A percentile compares a stretch with the other conserved stretches of the same genome.
Conservation (phyloP, 1,140 invertebrate species). For the Chironomus striatipennis region DNA sequence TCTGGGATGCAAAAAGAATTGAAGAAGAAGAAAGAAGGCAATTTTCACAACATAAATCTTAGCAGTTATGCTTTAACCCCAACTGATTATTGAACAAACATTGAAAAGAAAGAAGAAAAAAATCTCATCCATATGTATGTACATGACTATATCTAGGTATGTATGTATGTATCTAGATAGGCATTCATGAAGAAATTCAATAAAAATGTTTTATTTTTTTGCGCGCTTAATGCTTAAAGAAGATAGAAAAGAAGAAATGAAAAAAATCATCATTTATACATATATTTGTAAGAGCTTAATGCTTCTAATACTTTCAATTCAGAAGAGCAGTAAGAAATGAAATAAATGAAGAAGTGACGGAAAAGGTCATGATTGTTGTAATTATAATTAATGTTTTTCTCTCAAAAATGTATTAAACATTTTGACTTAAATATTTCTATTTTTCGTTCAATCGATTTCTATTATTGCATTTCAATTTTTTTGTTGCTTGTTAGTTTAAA, state of each 20-base stretch:
- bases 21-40: background rate
- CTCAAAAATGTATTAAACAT: background rate
- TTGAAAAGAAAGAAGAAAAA: background rate
- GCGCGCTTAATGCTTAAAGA: background rate
- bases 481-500: background rate
- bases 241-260: too few relatives aligned
- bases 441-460: background rate
- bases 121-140: background rate
- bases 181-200: background rate
- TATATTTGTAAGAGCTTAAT: background rate
- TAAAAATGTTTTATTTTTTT: slow-evolving; percentile 11
- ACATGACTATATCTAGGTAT: background rate
- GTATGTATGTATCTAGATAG: background rate
- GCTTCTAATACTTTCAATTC: slow-evolving; percentile 22
- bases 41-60: slow-evolving; percentile 14
- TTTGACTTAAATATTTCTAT: background rate
- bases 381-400: slow-evolving; percentile 22
- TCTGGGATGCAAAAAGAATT: background rate
- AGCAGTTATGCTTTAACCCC: slow-evolving; percentile 11
- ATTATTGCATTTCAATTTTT: background rate
- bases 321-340: background rate
- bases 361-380: slow-evolving; percentile 22
- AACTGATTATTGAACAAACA: slow-evolving; percentile 13
- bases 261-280: too few relatives aligned
- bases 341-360: slow-evolving; percentile 19